Base-by-base conservation (phyloP, 1,140 invertebrate species). In the Drosophila fuyamai region DNA sequence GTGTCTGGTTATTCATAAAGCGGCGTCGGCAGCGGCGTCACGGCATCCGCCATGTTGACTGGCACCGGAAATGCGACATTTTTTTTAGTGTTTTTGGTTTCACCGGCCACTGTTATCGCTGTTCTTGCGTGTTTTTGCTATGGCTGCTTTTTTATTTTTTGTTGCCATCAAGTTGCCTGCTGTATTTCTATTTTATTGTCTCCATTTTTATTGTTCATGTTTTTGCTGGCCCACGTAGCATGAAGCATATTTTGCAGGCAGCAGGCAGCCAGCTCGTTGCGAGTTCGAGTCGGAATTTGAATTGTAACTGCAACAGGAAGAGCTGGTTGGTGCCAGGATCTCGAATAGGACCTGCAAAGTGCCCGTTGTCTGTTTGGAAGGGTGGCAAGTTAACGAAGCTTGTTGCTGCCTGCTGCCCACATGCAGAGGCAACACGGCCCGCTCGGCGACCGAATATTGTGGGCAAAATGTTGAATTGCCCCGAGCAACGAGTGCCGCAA, bases 11-110 rank as follows among this genome's bases (percentile, higher is more conserved):
- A 67, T 88, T 76, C 76, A 79, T 80, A 75, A 78, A 89, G 58
- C 84, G 75, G 75, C 63, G 65, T 23, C 74, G 56, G 50, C 35
- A 76, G 79, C 74, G 82, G 79, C 82, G 82, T 72, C 83, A 83
- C 63, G 61, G 72, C 76, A 78, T 84, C 65, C 84, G 84, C 84
- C 73, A 84, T 79, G 56, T 86, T 86, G 82, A 83, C 84, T 78
- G 76, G 60, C 76, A 67, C 80, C 84, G 84, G 84, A 88, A 88
- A 88, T 88, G 84, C 84, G 84, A 77, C 84, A 88, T 84, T 82
- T 66, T 40, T 47, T 36, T 32, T 54, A 32, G 29, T 41, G 13
- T 32, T 9, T 23, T 23, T 23, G 23, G 14, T 27, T n/a, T 27
- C 35, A 16, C 29, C 36, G 46, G 18, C 29, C 46, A 66, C 46